Evolutionary conservation across 2,888 invertebrate species (phyloP), one percentile per base, ranked within the genome.

Genomic region (Ennomos quercinarius): DNA sequence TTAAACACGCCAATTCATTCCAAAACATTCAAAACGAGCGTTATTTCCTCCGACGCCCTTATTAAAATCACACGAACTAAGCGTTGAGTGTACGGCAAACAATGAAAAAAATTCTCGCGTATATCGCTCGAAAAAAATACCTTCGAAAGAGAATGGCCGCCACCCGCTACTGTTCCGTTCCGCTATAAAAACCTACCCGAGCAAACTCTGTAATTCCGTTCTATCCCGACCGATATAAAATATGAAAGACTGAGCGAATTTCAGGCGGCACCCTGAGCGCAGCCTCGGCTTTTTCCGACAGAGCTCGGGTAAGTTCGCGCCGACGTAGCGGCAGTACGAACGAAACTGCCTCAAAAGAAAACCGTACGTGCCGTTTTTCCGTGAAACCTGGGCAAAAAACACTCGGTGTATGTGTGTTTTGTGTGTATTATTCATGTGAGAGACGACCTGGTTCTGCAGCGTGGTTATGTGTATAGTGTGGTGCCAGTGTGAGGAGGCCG

Each of bases 241-340:
- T 91, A 91, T 91, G 91, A 91, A 91, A 90, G 89, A 87, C 87
- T 84, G 90, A 82, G 86, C 89, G 74, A 84, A 90, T 86, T 86
- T 87, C 83, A 77, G 83, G 79, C 76, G 34, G 75, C 77, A 73
- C 78, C 81, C 81, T 79, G 73, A 81, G 78, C 79, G 71, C 72
- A 49, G 61, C 61, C 60, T 89, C 90, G 90, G 81, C 57, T 46
- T 42, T 58, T 57, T 72, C 83, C 90, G 90, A 64, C 57, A 13
- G 38, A 48, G 59, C 61, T 84, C 86, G 86, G 78, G 47, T 13
- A 67, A 63, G 61, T 78, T 80, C 89, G 90, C 77, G 71, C 65
- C 84, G 83, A 74, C 89, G 88, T 84, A 87, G 88, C 91, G 91
- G 89, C 90, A 91, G 91, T 91, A 73, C 79, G 39, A 17, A 8